phyloP scores from a whole-genome alignment of 2,113 vertebrate genomes.

The Hippocampus zosterae region DNA sequence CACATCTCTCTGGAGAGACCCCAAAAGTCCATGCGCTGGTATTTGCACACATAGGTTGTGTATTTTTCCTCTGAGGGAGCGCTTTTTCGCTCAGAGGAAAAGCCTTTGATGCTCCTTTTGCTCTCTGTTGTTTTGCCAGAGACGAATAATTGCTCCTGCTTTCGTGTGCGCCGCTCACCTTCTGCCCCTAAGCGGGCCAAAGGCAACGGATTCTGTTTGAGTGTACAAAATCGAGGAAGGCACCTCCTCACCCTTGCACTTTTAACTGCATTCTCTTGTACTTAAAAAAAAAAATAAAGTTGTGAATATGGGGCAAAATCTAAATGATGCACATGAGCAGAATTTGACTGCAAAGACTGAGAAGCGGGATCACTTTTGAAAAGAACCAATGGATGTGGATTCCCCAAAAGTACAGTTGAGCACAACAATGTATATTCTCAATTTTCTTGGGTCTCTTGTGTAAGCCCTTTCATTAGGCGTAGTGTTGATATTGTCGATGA shows the following conservation, averaged over 20 bases:
- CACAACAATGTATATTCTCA: not conserved
- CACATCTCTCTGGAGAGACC: slow-evolving; percentile 42
- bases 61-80: slow-evolving; percentile 66
- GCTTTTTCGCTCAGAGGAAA: slow-evolving; percentile 66
- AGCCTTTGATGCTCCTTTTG: slow-evolving; percentile 75
- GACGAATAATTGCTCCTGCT: slow-evolving; percentile 71
- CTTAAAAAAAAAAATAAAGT: slow-evolving; percentile 32
- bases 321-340: slow-evolving; percentile 36
- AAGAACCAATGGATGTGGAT: not conserved
- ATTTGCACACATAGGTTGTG: slow-evolving; percentile 58
- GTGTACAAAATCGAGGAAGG: slow-evolving; percentile 73
- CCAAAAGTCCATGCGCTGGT: slow-evolving; percentile 58
- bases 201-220: slow-evolving; percentile 73
- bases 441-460: not conserved
- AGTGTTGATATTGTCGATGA: not conserved
- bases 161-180: slow-evolving; percentile 74
- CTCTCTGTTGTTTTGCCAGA: slow-evolving; percentile 78
- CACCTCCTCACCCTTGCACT: slow-evolving; percentile 61
- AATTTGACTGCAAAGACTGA: slow-evolving; percentile 18
- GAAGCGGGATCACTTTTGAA: slow-evolving; percentile 5
- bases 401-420: not conserved
- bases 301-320: slow-evolving; percentile 41
- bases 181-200: slow-evolving; percentile 76
- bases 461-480: not conserved
- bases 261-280: slow-evolving; percentile 59